Evolutionary conservation across 1,140 invertebrate species (phyloP), one percentile per base, ranked within the genome.

Genomic region (Luehdorfia chinensis): DNA sequence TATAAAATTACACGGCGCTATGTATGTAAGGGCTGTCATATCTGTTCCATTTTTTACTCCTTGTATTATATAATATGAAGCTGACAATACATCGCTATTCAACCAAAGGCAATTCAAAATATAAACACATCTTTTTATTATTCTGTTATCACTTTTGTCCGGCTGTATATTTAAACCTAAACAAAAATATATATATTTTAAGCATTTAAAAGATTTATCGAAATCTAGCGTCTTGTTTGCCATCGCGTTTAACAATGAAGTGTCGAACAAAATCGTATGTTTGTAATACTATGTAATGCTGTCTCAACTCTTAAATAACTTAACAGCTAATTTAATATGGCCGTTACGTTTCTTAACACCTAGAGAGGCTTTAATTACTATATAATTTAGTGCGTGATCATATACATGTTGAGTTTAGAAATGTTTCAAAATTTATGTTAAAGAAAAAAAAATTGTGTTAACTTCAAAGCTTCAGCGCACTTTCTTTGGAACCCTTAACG

Each of bases 51-150:
- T 49, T 1, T 34, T 13, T 3, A 61, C 23, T 3, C 51, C 49
- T 0, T 43, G n/a, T 1, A 53, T 16, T 3, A 63, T 50, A 52
- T 53, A 64, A 0, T 25, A 45, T 4, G 61, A 5, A 4, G 44
- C 52, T 0, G 52, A 47, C 1, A 51, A n/a, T 1, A 55, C 11
- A 23, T 59, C 55, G 2, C 23, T 53, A 7, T 59, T 61, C 6
- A 68, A n/a, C 52, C 55, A 55, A 1, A 68, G n/a, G 4, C 53
- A 53, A 25, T 66, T 66, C 2, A 61, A 37, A 31, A 59, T 44
- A 21, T 31, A 68, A 6, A 61, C 7, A 1, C 16, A 18, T 12
- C 47, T 23, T 53, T 49, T 50, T 48, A 1, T 43, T 28, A 1
- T 18, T 48, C 8, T 49, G 8, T 2, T 1, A 27, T 2, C 25